phyloP scores from a whole-genome alignment of 2,888 invertebrate genomes.

The Endomychus coccineus region DNA sequence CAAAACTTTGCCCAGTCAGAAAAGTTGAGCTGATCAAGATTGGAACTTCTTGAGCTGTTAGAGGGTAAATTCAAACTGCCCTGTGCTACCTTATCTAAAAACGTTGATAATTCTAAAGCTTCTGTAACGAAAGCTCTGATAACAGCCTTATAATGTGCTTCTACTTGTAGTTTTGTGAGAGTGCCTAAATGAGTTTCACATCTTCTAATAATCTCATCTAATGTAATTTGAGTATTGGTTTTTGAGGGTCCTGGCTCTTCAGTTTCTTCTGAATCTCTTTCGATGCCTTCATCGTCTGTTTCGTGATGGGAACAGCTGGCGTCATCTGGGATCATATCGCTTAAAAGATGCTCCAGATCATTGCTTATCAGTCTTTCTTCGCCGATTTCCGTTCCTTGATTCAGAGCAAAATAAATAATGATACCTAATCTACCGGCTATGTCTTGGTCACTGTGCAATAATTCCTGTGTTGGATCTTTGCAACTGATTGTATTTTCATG shows the following conservation, averaged over 20 bases:
- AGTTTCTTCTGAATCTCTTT: slow-evolving; percentile 73
- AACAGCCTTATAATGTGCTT: slow-evolving; percentile 83
- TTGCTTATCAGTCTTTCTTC: slow-evolving; percentile 82
- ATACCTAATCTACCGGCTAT: slow-evolving; percentile 56
- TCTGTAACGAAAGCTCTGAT: slow-evolving; percentile 88
- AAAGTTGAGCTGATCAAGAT: slow-evolving; percentile 76
- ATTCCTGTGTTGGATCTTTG: slow-evolving; percentile 29
- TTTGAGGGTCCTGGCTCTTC: slow-evolving; percentile 47
- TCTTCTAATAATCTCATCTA: slow-evolving; percentile 29
- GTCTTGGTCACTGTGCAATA: slow-evolving; percentile 34
- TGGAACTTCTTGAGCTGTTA: slow-evolving; percentile 55
- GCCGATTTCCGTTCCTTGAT: slow-evolving; percentile 76
- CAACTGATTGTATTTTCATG: slow-evolving; percentile 55
- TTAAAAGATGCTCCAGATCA: slow-evolving; percentile 77
- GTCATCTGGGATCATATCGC: slow-evolving; percentile 65
- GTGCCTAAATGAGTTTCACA: slow-evolving; percentile 34
- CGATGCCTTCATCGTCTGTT: slow-evolving; percentile 84
- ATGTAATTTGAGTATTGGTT: slow-evolving; percentile 24
- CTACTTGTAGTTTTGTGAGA: slow-evolving; percentile 53
- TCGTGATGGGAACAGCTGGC: slow-evolving; percentile 43
- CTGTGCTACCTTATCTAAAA: slow-evolving; percentile 71
- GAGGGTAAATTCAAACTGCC: slow-evolving; percentile 62
- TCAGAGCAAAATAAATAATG: slow-evolving; percentile 81
- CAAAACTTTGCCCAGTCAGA: slow-evolving; percentile 93
- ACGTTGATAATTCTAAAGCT: slow-evolving; percentile 81